These are phyloP conservation scores for Pseudomyrmex dendroicus DNA, from an alignment of 1,140 invertebrate genomes.

Conservation along the genomic window DNA sequence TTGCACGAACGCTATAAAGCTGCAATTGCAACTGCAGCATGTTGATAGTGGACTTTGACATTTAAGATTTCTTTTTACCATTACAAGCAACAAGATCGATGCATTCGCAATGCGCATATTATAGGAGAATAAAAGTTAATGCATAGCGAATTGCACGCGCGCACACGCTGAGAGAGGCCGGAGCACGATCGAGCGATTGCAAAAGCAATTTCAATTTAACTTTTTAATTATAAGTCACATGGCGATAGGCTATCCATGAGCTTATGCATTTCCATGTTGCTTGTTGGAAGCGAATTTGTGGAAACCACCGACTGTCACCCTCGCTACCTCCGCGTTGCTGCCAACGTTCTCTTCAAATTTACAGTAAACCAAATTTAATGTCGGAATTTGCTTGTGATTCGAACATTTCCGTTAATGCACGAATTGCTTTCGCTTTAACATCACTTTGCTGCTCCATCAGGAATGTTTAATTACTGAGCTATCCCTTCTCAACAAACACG, in stretches of 20 bases:
- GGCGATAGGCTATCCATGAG: conserved; percentile 55
- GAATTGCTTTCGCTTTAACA: conserved; percentile 19
- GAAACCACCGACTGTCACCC: conserved; percentile 7
- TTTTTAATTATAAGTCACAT: conserved; percentile 72
- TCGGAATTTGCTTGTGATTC: conserved; percentile 65
- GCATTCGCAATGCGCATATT: conserved; percentile 46
- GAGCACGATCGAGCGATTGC: conserved; percentile 39
- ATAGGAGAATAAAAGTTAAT: conserved; percentile 66
- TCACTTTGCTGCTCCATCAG: conserved; percentile 9
- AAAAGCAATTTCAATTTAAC: conserved; percentile 72
- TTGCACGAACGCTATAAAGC: conserved; percentile 10
- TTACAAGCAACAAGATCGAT: conserved; percentile 3
- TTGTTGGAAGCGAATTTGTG: conserved; percentile 33
- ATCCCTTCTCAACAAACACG: not conserved
- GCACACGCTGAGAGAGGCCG: not conserved
- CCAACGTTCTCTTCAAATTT: conserved; percentile 67
- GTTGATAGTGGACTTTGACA: conserved; percentile 18
- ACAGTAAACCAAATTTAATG: conserved; percentile 70
- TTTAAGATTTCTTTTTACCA: conserved; percentile 30
- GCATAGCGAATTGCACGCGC: not conserved
- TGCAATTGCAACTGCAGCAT: conserved; percentile 12
- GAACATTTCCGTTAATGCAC: conserved; percentile 34
- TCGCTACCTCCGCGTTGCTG: no score
- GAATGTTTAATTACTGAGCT: conserved; percentile 22
- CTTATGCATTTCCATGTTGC: conserved; percentile 64